Evolutionary conservation across 2,797 vertebrate species (phyloP), one percentile per base, ranked within the genome.

Genomic region (Manis javanica): DNA sequence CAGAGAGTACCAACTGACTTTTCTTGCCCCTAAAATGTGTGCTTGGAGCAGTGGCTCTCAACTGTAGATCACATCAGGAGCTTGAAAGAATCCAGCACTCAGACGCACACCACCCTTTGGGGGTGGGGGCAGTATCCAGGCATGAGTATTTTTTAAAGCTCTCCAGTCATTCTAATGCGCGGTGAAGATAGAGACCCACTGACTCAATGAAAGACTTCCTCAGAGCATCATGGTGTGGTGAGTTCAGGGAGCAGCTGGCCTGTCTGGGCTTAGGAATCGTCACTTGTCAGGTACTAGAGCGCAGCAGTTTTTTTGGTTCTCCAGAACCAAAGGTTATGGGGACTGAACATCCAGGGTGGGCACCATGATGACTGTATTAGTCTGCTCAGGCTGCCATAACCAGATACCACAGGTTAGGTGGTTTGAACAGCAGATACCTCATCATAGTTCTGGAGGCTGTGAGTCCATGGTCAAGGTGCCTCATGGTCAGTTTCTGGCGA

Each of bases 121-220:
- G 26, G 15, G 10, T 5, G 1, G 21, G 6, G 21, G 6, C 3
- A 39, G 37, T 39, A 18, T 23, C n/a, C 8, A 89, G 46, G 26
- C 24, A 13, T 16, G 61, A n/a, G 14, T 78, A 34, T 46, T 59
- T 79, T 90, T 88, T 86, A 57, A 86, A 88, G 34, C 69, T 93
- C 49, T 71, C 14, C 8, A 75, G 84, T 83, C 29, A 63, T 29
- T 90, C 34, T 53, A 83, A 3, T 55, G 46, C 37, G 10, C 7
- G 46, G 42, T 19, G 39, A 77, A 57, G 18, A 13, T 46, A 49
- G 53, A 74, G 14, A 24, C 39, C 9, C 59, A 74, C 55, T 26
- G 51, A 78, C 13, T 84, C 59, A 66, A 94, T 18, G 42, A 31
- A 24, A 82, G 23, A 88, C 4, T 42, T 37, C 79, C 21, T 21